phyloP scores from a whole-genome alignment of 2,888 invertebrate species.

The Ichneumon xanthorius region DNA sequence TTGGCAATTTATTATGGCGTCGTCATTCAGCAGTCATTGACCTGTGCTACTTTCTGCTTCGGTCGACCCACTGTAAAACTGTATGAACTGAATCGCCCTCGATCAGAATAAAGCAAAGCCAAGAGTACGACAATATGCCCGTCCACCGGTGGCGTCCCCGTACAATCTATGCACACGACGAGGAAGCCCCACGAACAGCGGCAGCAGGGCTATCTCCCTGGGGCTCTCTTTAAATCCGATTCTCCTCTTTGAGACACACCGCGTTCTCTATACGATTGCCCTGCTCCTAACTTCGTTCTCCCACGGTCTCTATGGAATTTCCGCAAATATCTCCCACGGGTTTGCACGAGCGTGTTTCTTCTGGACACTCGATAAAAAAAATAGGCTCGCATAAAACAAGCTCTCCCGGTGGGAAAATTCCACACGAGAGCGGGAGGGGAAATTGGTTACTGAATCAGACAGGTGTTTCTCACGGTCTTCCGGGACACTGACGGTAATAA shows the following conservation, averaged over 20 bases:
- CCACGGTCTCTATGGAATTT: constrained; percentile 45
- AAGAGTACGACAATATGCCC: not conserved
- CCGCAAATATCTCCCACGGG: constrained; percentile 60
- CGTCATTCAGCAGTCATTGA: too few species aligned
- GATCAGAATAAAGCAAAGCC: not conserved
- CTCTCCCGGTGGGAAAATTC: constrained; percentile 26
- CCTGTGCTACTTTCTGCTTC: not conserved
- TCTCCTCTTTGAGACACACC: constrained; percentile 57
- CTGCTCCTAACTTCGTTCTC: constrained; percentile 46
- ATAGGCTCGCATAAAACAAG: constrained; percentile 13
- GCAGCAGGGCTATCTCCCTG: constrained; percentile 48
- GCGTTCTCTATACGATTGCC: constrained; percentile 44
- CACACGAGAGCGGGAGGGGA: constrained; percentile 1
- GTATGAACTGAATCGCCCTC: not conserved
- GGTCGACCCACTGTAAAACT: not conserved
- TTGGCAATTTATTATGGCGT: too few species aligned
- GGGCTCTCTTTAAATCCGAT: constrained; percentile 66
- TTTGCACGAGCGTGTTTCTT: constrained; percentile 12
- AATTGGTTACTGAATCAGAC: constrained; percentile 48
- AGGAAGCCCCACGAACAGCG: constrained; percentile 12
- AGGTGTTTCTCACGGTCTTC: constrained; percentile 37
- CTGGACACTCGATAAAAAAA: constrained; percentile 45
- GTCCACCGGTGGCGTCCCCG: constrained; percentile 17
- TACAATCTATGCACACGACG: constrained; percentile 28
- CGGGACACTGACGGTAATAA: constrained; percentile 2